Percentiles rank a stretch among this genome's conserved stretches.
Evolutionary conservation across 92 coral and sea anemone species (phyloP).

Genomic region (Muricea muricata): DNA sequence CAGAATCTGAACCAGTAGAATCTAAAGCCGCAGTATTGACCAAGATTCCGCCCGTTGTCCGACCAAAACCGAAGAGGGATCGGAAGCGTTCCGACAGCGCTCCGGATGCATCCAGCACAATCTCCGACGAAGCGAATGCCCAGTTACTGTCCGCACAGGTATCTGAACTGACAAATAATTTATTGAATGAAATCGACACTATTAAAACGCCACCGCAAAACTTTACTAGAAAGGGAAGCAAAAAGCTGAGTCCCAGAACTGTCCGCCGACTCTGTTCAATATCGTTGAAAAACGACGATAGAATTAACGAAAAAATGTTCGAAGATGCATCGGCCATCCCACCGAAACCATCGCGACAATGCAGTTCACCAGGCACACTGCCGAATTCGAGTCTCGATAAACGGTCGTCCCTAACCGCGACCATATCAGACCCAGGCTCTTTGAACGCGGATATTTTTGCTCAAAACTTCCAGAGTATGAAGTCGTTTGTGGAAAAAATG

Average conservation of each 20-base stretch:
- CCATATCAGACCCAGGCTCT: constrained; percentile 70
- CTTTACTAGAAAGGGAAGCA: constrained; percentile 35
- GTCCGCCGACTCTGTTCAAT: constrained; percentile 88
- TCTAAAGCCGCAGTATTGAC: constrained; percentile 57
- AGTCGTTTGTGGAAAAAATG: constrained; percentile 87
- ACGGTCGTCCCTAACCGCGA: constrained; percentile 28
- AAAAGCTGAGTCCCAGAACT: constrained; percentile 83
- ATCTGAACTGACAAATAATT: constrained; percentile 34
- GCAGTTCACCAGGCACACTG: constrained; percentile 42
- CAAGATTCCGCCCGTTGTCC: constrained; percentile 61
- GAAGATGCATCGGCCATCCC: constrained; percentile 42
- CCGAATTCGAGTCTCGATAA: background rate
- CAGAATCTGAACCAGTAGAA: constrained; percentile 62
- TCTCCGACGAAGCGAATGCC: background rate
- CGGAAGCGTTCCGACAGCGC: background rate
- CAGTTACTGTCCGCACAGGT: background rate
- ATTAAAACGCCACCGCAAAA: constrained; percentile 63
- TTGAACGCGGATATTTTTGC: constrained; percentile 67
- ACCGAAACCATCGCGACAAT: constrained; percentile 63
- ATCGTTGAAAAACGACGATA: constrained; percentile 42
- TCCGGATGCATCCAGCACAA: background rate
- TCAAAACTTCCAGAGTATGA: constrained; percentile 72
- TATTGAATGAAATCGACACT: constrained; percentile 60
- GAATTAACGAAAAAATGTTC: constrained; percentile 26
- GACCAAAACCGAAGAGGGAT: constrained; percentile 32